These are phyloP conservation scores for Hozukius guyotensis DNA, from an alignment of 2,797 vertebrate species.

Conservation along the genomic window DNA sequence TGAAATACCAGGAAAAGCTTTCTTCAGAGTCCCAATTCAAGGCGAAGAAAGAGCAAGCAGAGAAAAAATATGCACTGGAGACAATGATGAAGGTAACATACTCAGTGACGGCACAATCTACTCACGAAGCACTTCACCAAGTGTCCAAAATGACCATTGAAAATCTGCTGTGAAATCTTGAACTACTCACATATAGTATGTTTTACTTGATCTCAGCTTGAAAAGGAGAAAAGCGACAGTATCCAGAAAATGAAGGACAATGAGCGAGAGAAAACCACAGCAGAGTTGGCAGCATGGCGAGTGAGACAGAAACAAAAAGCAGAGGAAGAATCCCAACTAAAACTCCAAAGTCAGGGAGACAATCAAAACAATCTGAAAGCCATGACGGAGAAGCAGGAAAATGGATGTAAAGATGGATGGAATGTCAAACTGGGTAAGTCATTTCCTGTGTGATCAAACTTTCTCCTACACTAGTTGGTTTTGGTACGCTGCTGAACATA, in stretches of 20 bases:
- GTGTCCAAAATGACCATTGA: not conserved
- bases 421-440: constrained; percentile 44
- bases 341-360: constrained; percentile 37
- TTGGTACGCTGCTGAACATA: not conserved
- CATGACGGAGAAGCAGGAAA: not conserved
- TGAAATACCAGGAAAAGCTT: constrained; percentile 85
- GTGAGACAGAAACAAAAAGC: constrained; percentile 67
- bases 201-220: constrained; percentile 82
- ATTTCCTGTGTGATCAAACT: not conserved
- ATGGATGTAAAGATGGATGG: not conserved
- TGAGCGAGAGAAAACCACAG: constrained; percentile 82
- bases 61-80: constrained; percentile 88
- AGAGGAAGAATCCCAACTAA: constrained; percentile 42
- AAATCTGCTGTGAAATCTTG: not conserved
- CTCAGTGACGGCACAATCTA: not conserved
- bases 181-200: not conserved
- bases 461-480: not conserved
- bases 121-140: not conserved
- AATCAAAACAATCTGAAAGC: not conserved
- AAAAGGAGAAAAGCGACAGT: constrained; percentile 85
- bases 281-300: constrained; percentile 88
- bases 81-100: constrained; percentile 89
- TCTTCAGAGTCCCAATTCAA: constrained; percentile 79
- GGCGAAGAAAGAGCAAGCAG: constrained; percentile 77
- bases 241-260: constrained; percentile 89